Evolutionary conservation across 2,888 invertebrate genomes (phyloP).

Genomic region (Chelonus formosanus): DNA sequence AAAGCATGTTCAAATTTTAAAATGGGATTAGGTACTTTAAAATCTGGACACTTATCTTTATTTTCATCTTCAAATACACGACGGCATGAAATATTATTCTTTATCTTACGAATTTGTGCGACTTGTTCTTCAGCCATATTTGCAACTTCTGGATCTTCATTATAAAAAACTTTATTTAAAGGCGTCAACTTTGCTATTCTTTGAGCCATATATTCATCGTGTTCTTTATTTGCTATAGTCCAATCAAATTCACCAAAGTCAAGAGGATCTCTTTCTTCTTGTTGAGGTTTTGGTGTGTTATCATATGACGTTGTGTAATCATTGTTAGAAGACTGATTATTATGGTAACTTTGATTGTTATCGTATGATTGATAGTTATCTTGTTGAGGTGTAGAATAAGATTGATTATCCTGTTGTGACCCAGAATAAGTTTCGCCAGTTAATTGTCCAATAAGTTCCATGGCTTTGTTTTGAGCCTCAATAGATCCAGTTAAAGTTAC

Average conservation of each 20-base stretch:
- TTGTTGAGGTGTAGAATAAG: not conserved
- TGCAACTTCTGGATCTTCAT: conserved; percentile 77
- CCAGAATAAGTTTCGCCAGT: conserved; percentile 36
- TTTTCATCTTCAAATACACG: conserved; percentile 71
- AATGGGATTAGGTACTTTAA: conserved; percentile 80
- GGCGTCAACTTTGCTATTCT: conserved; percentile 74
- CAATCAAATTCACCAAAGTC: conserved; percentile 67
- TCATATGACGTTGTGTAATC: not conserved
- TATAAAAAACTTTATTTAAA: conserved; percentile 84
- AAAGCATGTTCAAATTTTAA: conserved; percentile 78
- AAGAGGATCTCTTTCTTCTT: conserved; percentile 14
- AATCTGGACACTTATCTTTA: conserved; percentile 45
- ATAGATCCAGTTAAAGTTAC: conserved; percentile 68
- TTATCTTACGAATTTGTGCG: conserved; percentile 70
- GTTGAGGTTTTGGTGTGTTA: not conserved
- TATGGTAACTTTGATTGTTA: too few relatives aligned
- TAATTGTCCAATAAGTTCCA: conserved; percentile 63
- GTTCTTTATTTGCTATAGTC: conserved; percentile 68
- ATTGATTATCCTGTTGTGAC: conserved; percentile 14
- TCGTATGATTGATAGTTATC: not conserved
- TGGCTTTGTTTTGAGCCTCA: conserved; percentile 66
- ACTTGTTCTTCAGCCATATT: conserved; percentile 74
- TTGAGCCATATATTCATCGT: conserved; percentile 66
- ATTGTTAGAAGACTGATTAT: too few relatives aligned
- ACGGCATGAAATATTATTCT: conserved; percentile 79